Evolutionary conservation across 1,140 invertebrate species (phyloP).

Genomic region (Eciton burchellii): DNA sequence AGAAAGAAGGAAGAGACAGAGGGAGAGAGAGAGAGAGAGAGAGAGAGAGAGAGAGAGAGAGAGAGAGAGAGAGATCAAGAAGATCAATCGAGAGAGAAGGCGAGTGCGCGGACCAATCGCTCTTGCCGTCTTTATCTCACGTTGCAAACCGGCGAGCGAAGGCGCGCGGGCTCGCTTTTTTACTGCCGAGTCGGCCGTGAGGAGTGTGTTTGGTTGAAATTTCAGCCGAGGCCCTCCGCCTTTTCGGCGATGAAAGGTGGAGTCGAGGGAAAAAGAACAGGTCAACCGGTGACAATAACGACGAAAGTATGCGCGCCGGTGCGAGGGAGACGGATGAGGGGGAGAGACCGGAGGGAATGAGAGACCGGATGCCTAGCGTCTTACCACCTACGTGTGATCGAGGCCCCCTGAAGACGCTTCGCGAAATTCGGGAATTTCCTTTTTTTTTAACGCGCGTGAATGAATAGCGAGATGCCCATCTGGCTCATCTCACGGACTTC

Average conservation of each 20-base stretch:
- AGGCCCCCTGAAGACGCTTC: conserved; percentile 19
- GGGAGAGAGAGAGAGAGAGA: not conserved
- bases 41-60: conserved; percentile 4
- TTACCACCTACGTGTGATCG: conserved; percentile 56
- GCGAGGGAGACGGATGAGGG: conserved; percentile 22
- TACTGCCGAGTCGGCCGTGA: conserved; percentile 70
- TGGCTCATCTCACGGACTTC: not conserved
- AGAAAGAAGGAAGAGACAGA: conserved; percentile 42
- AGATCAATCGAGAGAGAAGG: conserved; percentile 65
- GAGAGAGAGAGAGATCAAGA: conserved; percentile 38
- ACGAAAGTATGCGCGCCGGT: conserved; percentile 50
- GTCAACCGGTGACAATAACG: conserved; percentile 64
- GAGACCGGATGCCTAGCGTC: conserved; percentile 48
- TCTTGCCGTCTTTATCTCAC: conserved; percentile 77
- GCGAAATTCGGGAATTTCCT: conserved; percentile 27
- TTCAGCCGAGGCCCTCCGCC: conserved; percentile 73
- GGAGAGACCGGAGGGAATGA: not conserved
- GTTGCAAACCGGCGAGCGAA: conserved; percentile 64
- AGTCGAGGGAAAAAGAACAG: conserved; percentile 60
- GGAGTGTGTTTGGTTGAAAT: conserved; percentile 79
- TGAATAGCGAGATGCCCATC: not conserved
- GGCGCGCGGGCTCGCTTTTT: conserved; percentile 72
- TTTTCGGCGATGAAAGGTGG: conserved; percentile 58
- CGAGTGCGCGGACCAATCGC: conserved; percentile 58
- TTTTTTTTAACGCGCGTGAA: conserved; percentile 4